These are phyloP conservation scores for Bradypus variegatus DNA, from an alignment of 2,797 vertebrate genomes.

Conservation along the genomic window DNA sequence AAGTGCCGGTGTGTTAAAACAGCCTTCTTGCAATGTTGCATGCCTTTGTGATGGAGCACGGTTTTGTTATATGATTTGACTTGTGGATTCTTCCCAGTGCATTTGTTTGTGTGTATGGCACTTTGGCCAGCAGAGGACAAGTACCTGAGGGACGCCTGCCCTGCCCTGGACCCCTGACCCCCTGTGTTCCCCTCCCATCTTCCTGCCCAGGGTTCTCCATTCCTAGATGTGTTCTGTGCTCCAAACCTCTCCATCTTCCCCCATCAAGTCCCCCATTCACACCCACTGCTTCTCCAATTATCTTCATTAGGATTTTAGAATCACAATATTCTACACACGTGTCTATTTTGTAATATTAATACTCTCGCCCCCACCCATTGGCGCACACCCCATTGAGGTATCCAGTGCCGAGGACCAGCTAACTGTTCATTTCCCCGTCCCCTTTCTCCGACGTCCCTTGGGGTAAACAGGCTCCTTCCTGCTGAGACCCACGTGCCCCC, in stretches of 20 bases:
- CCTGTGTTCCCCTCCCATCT: fast-evolving
- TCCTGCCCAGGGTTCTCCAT: background rate
- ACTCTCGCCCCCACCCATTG: background rate
- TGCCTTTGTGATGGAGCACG: slow-evolving; percentile 80
- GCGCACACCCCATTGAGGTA: background rate
- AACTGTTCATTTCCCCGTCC: background rate
- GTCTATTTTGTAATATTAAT: background rate
- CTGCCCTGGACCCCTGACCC: background rate
- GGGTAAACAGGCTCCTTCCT: too few relatives aligned
- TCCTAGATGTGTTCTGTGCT: fast-evolving
- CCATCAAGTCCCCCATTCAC: too few relatives aligned
- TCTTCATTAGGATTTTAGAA: background rate
- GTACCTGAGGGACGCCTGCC: background rate
- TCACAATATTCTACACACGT: background rate
- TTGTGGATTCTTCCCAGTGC: slow-evolving; percentile 79
- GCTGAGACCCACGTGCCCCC: too few relatives aligned
- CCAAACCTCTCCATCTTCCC: background rate
- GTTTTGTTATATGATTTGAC: slow-evolving; percentile 81
- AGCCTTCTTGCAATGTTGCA: slow-evolving; percentile 80
- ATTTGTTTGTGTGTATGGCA: slow-evolving; percentile 72
- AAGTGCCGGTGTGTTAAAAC: slow-evolving; percentile 79
- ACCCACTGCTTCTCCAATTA: background rate
- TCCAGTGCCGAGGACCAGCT: too few relatives aligned
- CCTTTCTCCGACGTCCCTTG: too few relatives aligned
- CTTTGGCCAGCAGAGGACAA: background rate